A percentile compares a stretch with the other conserved stretches of the same genome.
These are phyloP conservation scores for Hippocampus comes DNA, from an alignment of 2,113 vertebrate genomes.

Conservation along the genomic window DNA sequence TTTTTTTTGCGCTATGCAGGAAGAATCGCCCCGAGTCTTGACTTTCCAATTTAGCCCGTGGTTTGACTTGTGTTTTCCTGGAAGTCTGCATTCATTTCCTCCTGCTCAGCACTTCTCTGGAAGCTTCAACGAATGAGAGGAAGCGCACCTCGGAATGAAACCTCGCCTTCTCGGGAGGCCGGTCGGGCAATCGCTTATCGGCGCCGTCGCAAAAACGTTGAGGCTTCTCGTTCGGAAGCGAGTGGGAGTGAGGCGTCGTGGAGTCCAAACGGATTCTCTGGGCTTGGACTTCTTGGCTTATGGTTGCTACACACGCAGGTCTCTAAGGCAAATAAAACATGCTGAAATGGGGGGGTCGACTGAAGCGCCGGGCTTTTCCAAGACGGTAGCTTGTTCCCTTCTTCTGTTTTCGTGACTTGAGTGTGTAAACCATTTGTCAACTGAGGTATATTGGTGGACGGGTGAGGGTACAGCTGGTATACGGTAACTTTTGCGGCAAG, in stretches of 20 bases:
- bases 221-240: constrained; percentile 7
- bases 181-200: constrained; percentile 3
- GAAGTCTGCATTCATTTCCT: constrained; percentile 7
- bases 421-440: constrained; percentile 15
- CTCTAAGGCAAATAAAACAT: constrained; percentile 47
- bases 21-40: constrained; percentile 8
- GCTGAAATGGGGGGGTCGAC: constrained; percentile 15
- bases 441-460: constrained; percentile 47
- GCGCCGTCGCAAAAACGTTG: constrained; percentile 7
- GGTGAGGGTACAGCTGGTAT: constrained; percentile 17
- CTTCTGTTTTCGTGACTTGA: constrained; percentile 12
- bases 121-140: constrained; percentile 6
- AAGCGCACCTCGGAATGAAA: constrained; percentile 5
- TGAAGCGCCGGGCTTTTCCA: constrained; percentile 28
- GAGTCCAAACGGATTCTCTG: constrained; percentile 26
- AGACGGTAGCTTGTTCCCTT: constrained; percentile 9
- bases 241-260: constrained; percentile 1
- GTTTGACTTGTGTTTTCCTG: not conserved
- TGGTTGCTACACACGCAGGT: constrained; percentile 21
- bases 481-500: not conserved
- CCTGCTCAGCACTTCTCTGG: constrained; percentile 9
- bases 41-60: not conserved
- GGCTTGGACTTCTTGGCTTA: constrained; percentile 30
- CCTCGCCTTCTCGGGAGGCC: constrained; percentile 12
- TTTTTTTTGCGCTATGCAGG: not conserved